Percentiles rank a stretch among this genome's conserved stretches.
phyloP scores from a whole-genome alignment of 2,113 vertebrate species.

The Pagrus major region DNA sequence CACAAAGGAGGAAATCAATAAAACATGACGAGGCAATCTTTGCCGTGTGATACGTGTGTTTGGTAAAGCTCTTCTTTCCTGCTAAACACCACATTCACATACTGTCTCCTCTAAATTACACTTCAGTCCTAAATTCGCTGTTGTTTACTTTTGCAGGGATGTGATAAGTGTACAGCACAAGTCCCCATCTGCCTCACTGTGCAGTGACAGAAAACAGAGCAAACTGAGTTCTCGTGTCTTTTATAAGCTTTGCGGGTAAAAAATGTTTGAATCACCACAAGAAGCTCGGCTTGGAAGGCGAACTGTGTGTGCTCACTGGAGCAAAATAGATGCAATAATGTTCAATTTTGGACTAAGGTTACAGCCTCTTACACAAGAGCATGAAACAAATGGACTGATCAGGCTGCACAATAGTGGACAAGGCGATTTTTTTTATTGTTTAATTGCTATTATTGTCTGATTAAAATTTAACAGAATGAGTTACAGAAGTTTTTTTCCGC shows the following conservation, averaged over 20 bases:
- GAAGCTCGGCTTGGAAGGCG: not conserved
- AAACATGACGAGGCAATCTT: constrained; percentile 2
- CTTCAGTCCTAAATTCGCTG: not conserved
- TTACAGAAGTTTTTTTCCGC: no score
- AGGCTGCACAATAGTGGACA: no score
- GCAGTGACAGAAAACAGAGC: not conserved
- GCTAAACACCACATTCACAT: not conserved
- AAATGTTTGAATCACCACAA: not conserved
- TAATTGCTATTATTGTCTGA: no score
- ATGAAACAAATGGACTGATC: no score
- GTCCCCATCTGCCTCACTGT: not conserved
- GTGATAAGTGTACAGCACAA: not conserved
- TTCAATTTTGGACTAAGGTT: no score
- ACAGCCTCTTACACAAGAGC: no score
- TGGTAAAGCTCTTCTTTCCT: not conserved
- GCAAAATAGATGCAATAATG: not conserved
- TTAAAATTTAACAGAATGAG: no score
- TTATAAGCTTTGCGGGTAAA: not conserved
- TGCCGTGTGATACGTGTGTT: not conserved
- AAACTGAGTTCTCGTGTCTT: not conserved
- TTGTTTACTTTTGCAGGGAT: not conserved
- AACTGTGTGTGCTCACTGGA: not conserved
- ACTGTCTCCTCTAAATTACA: not conserved
- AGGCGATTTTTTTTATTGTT: no score
- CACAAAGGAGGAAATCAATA: not conserved